Conservation (phyloP, 2,113 vertebrate species). For the Aptenodytes patagonicus region DNA sequence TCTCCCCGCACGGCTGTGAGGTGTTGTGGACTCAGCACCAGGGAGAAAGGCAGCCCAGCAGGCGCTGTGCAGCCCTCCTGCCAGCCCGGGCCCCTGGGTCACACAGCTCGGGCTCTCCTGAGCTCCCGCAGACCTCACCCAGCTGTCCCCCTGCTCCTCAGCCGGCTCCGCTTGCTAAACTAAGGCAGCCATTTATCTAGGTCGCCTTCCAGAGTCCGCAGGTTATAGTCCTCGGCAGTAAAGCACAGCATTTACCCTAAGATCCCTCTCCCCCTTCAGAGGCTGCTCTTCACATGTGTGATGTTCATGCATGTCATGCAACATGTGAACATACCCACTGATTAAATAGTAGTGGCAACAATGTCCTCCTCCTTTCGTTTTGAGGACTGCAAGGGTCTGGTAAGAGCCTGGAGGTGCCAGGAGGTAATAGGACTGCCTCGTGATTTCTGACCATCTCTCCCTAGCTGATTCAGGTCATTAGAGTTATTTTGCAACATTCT, state of each 20-base stretch:
- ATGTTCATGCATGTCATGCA: rapidly evolving
- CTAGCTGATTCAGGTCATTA: constrained; percentile 59
- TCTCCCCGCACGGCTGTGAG: rapidly evolving
- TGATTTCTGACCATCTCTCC: constrained; percentile 8
- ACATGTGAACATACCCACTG: rapidly evolving
- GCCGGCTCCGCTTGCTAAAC: neutral
- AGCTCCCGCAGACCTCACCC: neutral
- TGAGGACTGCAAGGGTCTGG: neutral
- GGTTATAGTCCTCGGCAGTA: neutral
- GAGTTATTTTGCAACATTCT: constrained; percentile 60
- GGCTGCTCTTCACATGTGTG: rapidly evolving
- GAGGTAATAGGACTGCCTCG: neutral
- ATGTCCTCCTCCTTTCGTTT: neutral
- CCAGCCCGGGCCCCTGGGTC: neutral
- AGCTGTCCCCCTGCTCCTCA: neutral
- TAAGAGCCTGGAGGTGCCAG: neutral
- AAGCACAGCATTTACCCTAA: neutral
- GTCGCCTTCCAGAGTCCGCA: rapidly evolving
- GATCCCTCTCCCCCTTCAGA: rapidly evolving
- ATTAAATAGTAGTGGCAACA: neutral
- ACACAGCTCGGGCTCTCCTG: neutral
- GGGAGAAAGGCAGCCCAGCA: neutral
- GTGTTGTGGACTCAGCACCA: neutral
- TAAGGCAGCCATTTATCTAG: neutral
- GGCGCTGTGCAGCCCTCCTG: rapidly evolving